phyloP scores from a whole-genome alignment of 2,888 invertebrate species.

The Alsophila aescularia region DNA sequence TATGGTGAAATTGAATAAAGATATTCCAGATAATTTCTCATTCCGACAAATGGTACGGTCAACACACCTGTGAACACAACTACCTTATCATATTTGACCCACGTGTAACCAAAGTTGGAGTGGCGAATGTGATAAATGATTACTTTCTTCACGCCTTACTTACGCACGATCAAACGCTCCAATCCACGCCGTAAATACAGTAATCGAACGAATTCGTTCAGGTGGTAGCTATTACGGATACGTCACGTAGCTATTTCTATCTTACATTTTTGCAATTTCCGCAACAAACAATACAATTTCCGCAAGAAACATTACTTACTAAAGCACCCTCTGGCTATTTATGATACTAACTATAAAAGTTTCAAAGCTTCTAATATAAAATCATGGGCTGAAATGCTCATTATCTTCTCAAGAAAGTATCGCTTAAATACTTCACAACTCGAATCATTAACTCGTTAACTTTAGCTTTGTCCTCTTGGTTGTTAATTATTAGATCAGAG shows the following conservation, averaged over 20 bases:
- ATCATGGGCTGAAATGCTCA: not conserved
- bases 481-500: not conserved
- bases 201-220: constrained; percentile 25
- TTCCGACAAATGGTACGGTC: not conserved
- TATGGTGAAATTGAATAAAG: too few species aligned
- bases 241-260: constrained; percentile 14
- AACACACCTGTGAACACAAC: not conserved
- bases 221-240: constrained; percentile 19
- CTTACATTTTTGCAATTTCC: not conserved
- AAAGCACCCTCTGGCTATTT: not conserved
- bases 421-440: not conserved
- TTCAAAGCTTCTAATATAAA: not conserved
- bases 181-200: constrained; percentile 26
- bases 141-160: constrained; percentile 8
- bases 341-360: not conserved
- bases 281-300: not conserved
- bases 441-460: not conserved
- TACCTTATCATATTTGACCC: constrained; percentile 14
- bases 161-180: constrained; percentile 18
- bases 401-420: not conserved
- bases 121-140: constrained; percentile 15
- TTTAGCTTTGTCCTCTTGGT: not conserved
- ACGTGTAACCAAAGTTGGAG: constrained; percentile 1
- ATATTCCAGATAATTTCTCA: not conserved
- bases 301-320: not conserved